These are phyloP conservation scores for Phalacrocorax pelagicus DNA, from an alignment of 2,113 vertebrate species.

Conservation along the genomic window DNA sequence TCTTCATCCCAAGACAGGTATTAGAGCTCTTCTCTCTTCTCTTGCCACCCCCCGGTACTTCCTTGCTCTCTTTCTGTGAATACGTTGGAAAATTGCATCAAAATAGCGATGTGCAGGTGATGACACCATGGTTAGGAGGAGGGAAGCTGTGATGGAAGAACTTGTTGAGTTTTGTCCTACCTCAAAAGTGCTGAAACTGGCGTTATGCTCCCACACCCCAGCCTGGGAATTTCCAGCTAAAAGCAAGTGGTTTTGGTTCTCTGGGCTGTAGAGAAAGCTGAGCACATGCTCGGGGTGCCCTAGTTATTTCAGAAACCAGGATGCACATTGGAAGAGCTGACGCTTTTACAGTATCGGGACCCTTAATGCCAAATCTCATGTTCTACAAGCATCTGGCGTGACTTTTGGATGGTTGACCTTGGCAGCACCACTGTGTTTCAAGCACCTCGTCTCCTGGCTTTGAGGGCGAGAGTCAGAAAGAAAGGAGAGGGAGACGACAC, in stretches of 20 bases:
- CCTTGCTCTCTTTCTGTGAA: neutral
- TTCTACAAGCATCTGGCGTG: rapidly evolving
- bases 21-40: neutral
- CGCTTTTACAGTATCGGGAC: neutral
- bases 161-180: neutral
- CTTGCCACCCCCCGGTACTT: neutral
- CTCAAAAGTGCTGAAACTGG: neutral
- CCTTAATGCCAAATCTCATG: neutral
- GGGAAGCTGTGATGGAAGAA: neutral
- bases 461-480: neutral
- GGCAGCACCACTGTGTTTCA: neutral
- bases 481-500: neutral
- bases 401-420: neutral
- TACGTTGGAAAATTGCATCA: neutral
- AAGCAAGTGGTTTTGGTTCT: neutral
- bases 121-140: rapidly evolving
- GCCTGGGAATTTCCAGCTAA: neutral
- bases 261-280: neutral
- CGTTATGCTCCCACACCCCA: neutral
- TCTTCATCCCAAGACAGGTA: neutral
- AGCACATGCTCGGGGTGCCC: neutral
- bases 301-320: neutral
- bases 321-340: rapidly evolving
- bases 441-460: neutral
- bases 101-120: neutral